phyloP scores from a whole-genome alignment of 2,113 vertebrate species.

The Echinops telfairi region DNA sequence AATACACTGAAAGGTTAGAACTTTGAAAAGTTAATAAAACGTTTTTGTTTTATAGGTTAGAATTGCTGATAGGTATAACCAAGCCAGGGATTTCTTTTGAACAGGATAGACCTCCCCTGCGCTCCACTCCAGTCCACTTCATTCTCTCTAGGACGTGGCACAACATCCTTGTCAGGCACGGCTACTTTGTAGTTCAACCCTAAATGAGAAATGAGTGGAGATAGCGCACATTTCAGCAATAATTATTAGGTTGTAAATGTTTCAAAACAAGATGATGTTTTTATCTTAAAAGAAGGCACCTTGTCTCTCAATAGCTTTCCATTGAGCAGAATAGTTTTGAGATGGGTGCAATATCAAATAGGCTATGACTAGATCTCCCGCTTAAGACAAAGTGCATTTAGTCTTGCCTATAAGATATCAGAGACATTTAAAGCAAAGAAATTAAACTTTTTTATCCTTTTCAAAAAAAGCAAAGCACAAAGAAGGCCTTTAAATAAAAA shows the following conservation, averaged over 20 bases:
- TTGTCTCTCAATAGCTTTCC: not conserved
- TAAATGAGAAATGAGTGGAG: no score
- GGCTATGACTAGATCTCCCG: not conserved
- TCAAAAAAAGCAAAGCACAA: not conserved
- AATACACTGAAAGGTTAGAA: not conserved
- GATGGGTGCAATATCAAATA: not conserved
- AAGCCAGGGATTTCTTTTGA: not conserved
- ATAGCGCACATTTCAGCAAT: not conserved
- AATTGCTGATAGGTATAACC: not conserved
- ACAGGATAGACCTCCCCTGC: not conserved
- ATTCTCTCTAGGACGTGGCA: not conserved
- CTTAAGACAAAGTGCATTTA: not conserved
- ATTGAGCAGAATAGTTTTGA: not conserved
- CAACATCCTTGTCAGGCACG: not conserved
- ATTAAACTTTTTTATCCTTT: no score
- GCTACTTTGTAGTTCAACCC: not conserved
- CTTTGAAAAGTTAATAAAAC: not conserved
- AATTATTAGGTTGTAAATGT: not conserved
- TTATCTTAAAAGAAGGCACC: not conserved
- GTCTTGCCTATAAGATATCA: not conserved
- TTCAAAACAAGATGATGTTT: not conserved
- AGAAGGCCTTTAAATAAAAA: not conserved
- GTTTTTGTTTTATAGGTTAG: conserved; percentile 19
- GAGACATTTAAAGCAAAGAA: not conserved
- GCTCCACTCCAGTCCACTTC: no score